Base-by-base conservation (phyloP, 1,140 invertebrate species). In the Drosophila gunungcola region DNA sequence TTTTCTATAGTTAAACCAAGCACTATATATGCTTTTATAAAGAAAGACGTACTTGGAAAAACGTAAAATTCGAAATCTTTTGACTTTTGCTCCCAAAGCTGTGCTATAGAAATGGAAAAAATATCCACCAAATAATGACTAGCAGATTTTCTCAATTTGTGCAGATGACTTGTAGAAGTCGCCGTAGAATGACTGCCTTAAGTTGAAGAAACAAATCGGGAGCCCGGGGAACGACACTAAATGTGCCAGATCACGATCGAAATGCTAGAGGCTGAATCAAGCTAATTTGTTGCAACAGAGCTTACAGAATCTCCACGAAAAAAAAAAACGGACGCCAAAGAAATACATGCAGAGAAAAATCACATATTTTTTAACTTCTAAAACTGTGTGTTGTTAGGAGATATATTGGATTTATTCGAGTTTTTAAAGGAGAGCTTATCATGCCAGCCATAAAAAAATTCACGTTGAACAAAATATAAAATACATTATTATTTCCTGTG, bases 211-310 rank as follows among this genome's bases (percentile, higher is more conserved):
- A 55, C 64, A 56, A 64, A 70, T 70, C 51, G 67, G 67, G 70
- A 70, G 67, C 64, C 36, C 41, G 32, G 11, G 11, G 16, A 41
- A 21, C 29, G 49, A 60, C 36, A 63, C 38, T 21, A 45, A 78
- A 78, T 68, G 29, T 78, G 81, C 57, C 57, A 41, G 39, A 55
- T 85, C 78, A 86, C 77, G 60, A 61, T 56, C 65, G 52, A 54
- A 65, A 49, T 81, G 73, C 65, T 62, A 74, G 58, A 73, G 49
- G 51, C 69, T 46, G 72, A 85, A 74, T 80, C 61, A 80, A 86
- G 82, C 82, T 78, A 86, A 86, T 86, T 86, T 86, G 82, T 72
- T 75, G 78, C 82, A 75, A 82, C 72, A 75, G 70, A 86, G 78
- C 82, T 86, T 86, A 86, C 64, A 72, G 53, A 63, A 69, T 62